Evolutionary conservation across 2,888 invertebrate genomes (phyloP), one percentile per base, ranked within the genome.

Genomic region (Agriopis aurantiaria): DNA sequence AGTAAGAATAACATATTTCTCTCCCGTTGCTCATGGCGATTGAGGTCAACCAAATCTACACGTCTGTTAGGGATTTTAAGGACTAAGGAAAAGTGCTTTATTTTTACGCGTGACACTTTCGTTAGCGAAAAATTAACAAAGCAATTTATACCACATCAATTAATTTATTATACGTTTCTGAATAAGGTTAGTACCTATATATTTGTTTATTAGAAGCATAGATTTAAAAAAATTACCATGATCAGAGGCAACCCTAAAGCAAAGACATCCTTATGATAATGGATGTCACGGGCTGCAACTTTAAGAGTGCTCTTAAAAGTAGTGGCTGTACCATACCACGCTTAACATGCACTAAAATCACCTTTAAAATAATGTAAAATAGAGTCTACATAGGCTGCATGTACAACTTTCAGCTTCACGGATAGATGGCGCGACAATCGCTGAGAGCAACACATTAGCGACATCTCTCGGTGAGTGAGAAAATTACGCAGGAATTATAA

Each of bases 271-370:
- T 92, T 90, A 90, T 88, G 84, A 88, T 92, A 92, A 93, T 93
- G 93, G 93, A 93, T 92, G 93, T 93, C 93, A 93, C 91, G 92
- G 91, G 86, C 90, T 89, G 84, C 90, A 90, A 91, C 92, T 88
- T 82, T 78, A 86, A 88, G 88, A 93, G 92, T 87, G 88, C 90
- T 87, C 91, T 90, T 85, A 85, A 88, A 88, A 88, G 82, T 85
- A 86, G 83, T 85, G 80, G 80, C 79, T 81, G 73, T 81, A 83
- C 85, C 82, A 85, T 75, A 76, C 65, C 57, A 53, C 69, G 55
- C 40, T 23, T 14, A 33, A 58, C 23, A 48, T 72, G 77, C 40
- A 40, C 70, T 0, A 88, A 81, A 83, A 72, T 4, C 68, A 71
- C 73, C 81, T 72, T 66, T 87, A 80, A 52, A 0, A 0, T 3